Evolutionary conservation across 2,888 invertebrate genomes (phyloP).

Genomic region (Mythimna impura): DNA sequence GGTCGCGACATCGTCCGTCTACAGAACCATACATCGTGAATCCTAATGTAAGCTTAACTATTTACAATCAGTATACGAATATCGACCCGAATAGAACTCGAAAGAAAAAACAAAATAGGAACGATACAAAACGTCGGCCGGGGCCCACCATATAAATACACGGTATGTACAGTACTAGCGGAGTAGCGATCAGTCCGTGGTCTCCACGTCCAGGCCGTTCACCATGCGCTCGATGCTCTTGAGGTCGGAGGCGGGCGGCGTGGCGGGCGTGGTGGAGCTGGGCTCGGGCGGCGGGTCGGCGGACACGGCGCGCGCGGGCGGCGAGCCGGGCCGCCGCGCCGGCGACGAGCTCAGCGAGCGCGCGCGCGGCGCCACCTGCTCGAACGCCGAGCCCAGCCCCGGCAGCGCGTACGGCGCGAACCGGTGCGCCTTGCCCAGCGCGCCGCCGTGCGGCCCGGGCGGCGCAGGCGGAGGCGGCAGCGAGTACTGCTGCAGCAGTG

Average conservation of each 20-base stretch:
- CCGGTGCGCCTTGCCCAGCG: slow-evolving; percentile 93
- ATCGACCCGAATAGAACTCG: slow-evolving; percentile 89
- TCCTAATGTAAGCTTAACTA: slow-evolving; percentile 87
- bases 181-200: slow-evolving; percentile 86
- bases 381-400: slow-evolving; percentile 95
- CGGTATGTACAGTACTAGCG: slow-evolving; percentile 84
- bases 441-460: slow-evolving; percentile 91
- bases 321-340: slow-evolving; percentile 83
- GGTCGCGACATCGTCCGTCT: slow-evolving; percentile 66
- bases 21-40: slow-evolving; percentile 71
- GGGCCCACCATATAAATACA: slow-evolving; percentile 85
- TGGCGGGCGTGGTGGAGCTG: slow-evolving; percentile 89
- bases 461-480: slow-evolving; percentile 92
- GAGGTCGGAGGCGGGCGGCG: slow-evolving; percentile 94
- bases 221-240: slow-evolving; percentile 99
- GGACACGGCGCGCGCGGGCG: slow-evolving; percentile 88
- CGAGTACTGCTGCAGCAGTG: slow-evolving; percentile 97
- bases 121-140: slow-evolving; percentile 88
- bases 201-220: slow-evolving; percentile 97
- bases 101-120: slow-evolving; percentile 89
- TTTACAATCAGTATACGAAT: slow-evolving; percentile 88
- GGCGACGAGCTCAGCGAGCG: slow-evolving; percentile 92
- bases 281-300: slow-evolving; percentile 89
- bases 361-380: slow-evolving; percentile 95
- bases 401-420: slow-evolving; percentile 97